A percentile compares a stretch with the other conserved stretches of the same genome.
Evolutionary conservation across 2,113 vertebrate species (phyloP).

Genomic region (Elanus axillaris): DNA sequence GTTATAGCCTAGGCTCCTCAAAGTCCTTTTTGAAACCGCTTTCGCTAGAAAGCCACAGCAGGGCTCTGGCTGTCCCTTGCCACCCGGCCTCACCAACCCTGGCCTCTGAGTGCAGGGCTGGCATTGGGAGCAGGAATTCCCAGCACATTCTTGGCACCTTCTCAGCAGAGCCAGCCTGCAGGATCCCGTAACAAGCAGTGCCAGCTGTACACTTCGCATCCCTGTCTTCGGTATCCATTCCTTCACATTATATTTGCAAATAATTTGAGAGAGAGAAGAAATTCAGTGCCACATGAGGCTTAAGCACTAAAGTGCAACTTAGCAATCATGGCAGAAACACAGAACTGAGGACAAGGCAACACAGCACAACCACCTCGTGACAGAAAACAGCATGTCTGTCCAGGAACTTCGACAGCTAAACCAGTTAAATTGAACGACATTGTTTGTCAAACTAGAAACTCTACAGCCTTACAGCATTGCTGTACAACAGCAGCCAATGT

Average conservation of each 20-base stretch:
- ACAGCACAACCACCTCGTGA: background rate
- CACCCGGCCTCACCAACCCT: background rate
- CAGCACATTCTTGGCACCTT: no score
- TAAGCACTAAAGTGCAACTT: background rate
- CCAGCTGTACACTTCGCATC: background rate
- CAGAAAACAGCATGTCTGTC: background rate
- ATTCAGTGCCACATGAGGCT: background rate
- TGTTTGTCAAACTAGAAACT: background rate
- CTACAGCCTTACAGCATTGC: background rate
- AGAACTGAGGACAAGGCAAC: background rate
- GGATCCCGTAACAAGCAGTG: background rate
- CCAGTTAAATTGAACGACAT: background rate
- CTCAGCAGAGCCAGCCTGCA: background rate
- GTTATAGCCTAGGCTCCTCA: background rate
- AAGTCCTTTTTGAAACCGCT: background rate
- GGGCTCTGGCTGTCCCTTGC: background rate
- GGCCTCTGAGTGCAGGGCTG: background rate
- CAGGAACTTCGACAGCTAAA: background rate
- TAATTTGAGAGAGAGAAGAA: background rate
- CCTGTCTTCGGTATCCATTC: rapidly evolving
- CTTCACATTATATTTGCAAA: background rate
- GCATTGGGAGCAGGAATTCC: background rate
- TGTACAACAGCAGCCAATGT: rapidly evolving
- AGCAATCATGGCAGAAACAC: rapidly evolving
- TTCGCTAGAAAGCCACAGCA: background rate